Conservation (phyloP, 2,113 vertebrate species). For the Halcyon senegalensis region DNA sequence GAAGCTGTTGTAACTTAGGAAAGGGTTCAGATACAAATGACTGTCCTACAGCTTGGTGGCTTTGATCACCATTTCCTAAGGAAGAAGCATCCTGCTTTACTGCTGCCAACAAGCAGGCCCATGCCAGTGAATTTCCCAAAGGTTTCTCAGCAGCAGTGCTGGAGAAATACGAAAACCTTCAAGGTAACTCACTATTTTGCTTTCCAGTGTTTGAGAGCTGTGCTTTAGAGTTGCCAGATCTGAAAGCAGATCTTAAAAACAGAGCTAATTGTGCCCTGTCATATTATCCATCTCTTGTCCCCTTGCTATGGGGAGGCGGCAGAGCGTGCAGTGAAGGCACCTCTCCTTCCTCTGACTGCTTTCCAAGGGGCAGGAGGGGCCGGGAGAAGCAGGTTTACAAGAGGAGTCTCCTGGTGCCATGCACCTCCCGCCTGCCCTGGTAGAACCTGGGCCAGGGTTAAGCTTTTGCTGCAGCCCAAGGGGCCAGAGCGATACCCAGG, state of each 20-base stretch:
- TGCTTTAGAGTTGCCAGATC: neutral
- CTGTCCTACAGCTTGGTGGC: neutral
- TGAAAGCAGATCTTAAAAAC: neutral
- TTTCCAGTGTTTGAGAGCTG: neutral
- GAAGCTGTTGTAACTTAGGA: neutral
- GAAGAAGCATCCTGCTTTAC: neutral
- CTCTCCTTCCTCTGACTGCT: neutral
- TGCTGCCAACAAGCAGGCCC: neutral
- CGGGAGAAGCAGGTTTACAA: accelerated
- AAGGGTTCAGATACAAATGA: neutral
- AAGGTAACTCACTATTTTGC: neutral
- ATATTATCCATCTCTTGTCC: no score
- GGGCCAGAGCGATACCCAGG: neutral
- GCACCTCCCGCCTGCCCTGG: neutral
- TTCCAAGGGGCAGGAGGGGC: accelerated
- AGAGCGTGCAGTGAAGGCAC: neutral
- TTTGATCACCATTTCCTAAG: neutral
- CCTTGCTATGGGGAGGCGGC: neutral
- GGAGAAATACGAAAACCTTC: neutral
- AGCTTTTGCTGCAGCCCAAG: neutral
- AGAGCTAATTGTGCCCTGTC: neutral
- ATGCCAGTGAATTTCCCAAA: neutral
- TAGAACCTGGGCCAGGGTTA: no score
- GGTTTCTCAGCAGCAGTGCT: neutral
- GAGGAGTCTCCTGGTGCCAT: accelerated